Conservation (phyloP, 37 sponge, comb jelly and placozoan genomes). For the Agelas oroides region DNA sequence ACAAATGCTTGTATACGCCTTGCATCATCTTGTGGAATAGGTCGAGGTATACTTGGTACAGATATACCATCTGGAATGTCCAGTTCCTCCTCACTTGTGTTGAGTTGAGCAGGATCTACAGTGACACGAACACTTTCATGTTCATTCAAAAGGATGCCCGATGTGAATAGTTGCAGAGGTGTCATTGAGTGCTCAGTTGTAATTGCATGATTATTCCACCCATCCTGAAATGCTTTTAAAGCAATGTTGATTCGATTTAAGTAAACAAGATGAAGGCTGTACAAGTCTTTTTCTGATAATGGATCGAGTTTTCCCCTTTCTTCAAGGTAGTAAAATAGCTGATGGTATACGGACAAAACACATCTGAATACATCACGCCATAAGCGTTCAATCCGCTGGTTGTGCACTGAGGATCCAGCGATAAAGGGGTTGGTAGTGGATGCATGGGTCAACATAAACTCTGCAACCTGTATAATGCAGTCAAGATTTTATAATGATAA, state of each 20-base stretch:
- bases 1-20: too few relatives aligned
- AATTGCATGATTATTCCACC: too few relatives aligned
- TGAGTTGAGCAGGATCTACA: too few relatives aligned
- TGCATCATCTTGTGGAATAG: too few relatives aligned
- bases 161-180: constrained; percentile 24
- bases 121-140: too few relatives aligned
- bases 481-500: neutral
- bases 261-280: constrained; percentile 44
- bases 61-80: too few relatives aligned
- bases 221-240: constrained; percentile 29
- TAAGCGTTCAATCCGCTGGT: constrained; percentile 52
- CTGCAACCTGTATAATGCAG: constrained; percentile 52
- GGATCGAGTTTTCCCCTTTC: constrained; percentile 39
- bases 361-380: too few relatives aligned
- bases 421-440: neutral
- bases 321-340: constrained; percentile 49
- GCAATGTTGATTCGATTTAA: constrained; percentile 35
- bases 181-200: too few relatives aligned
- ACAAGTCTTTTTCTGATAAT: constrained; percentile 44
- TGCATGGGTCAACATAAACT: constrained; percentile 33
- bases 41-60: too few relatives aligned
- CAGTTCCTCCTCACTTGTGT: too few relatives aligned
- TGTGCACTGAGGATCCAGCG: constrained; percentile 54
- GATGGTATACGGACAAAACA: constrained; percentile 27
- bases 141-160: too few relatives aligned